Percentiles rank a stretch among this genome's conserved stretches.
phyloP scores from a whole-genome alignment of 2,888 invertebrate genomes.

The Hyposoter didymator region DNA sequence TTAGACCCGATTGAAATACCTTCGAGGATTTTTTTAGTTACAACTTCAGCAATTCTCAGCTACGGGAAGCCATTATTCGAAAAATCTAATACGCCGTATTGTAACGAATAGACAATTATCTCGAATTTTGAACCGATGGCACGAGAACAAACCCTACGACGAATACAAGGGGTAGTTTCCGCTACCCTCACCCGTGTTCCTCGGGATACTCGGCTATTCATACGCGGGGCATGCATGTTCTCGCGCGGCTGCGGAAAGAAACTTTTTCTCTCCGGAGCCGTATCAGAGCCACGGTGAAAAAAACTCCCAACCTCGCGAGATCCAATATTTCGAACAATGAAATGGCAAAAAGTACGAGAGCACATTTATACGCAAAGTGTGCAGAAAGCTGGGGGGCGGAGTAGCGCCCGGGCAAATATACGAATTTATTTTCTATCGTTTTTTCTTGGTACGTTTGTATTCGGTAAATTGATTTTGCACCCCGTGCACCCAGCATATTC shows the following conservation, averaged over 20 bases:
- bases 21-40: neutral
- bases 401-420: conserved; percentile 24
- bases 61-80: conserved; percentile 77
- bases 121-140: neutral
- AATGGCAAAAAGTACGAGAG: conserved; percentile 52
- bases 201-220: conserved; percentile 45
- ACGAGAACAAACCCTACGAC: conserved; percentile 32
- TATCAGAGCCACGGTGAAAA: conserved; percentile 25
- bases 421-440: conserved; percentile 53
- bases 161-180: conserved; percentile 37
- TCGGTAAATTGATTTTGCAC: conserved; percentile 52
- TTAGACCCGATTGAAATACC: neutral
- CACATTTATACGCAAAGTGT: conserved; percentile 21
- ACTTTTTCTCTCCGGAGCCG: conserved; percentile 36
- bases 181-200: conserved; percentile 9
- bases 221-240: conserved; percentile 24
- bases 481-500: neutral
- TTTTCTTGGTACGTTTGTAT: conserved; percentile 33
- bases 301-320: conserved; percentile 32
- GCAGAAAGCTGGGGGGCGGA: neutral
- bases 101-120: conserved; percentile 21
- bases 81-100: conserved; percentile 79
- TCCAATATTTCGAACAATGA: conserved; percentile 58
- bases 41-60: neutral
- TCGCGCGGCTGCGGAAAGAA: conserved; percentile 49